These are phyloP conservation scores for Danio albolineatus DNA, from an alignment of 2,797 vertebrate species.

Conservation along the genomic window DNA sequence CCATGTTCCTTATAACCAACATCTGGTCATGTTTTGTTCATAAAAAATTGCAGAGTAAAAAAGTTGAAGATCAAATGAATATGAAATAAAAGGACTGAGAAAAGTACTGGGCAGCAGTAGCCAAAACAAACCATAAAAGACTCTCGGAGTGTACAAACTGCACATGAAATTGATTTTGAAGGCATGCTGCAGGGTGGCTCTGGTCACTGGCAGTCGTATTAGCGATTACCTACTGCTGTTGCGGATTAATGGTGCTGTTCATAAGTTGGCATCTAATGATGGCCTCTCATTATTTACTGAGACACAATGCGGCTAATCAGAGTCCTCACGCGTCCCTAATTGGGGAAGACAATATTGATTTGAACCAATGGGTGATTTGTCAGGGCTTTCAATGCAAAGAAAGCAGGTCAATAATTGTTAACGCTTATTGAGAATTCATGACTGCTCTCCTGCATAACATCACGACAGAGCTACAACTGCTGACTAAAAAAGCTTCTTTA, in stretches of 20 bases:
- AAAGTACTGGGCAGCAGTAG: background rate
- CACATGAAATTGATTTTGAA: slow-evolving; percentile 20
- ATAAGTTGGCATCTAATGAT: slow-evolving; percentile 30
- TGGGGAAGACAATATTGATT: slow-evolving; percentile 49
- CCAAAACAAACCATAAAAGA: background rate
- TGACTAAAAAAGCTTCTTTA: background rate
- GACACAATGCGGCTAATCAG: slow-evolving; percentile 26
- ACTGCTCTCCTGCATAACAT: background rate
- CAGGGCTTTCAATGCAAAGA: slow-evolving; percentile 21
- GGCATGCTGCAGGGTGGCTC: background rate
- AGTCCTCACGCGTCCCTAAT: slow-evolving; percentile 31
- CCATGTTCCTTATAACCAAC: too few relatives aligned
- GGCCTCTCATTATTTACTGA: slow-evolving; percentile 42
- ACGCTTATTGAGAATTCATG: slow-evolving; percentile 20
- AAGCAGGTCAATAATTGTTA: slow-evolving; percentile 35
- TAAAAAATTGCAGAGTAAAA: too few relatives aligned
- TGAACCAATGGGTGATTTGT: slow-evolving; percentile 33
- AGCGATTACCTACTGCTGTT: slow-evolving; percentile 5
- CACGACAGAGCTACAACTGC: background rate
- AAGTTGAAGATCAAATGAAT: background rate
- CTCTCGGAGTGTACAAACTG: background rate
- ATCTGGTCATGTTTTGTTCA: too few relatives aligned
- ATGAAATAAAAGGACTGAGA: background rate
- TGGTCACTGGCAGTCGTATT: slow-evolving; percentile 12
- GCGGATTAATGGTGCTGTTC: slow-evolving; percentile 40